Base-by-base conservation (phyloP, 1,140 invertebrate species). In the Nasonia vitripennis region DNA sequence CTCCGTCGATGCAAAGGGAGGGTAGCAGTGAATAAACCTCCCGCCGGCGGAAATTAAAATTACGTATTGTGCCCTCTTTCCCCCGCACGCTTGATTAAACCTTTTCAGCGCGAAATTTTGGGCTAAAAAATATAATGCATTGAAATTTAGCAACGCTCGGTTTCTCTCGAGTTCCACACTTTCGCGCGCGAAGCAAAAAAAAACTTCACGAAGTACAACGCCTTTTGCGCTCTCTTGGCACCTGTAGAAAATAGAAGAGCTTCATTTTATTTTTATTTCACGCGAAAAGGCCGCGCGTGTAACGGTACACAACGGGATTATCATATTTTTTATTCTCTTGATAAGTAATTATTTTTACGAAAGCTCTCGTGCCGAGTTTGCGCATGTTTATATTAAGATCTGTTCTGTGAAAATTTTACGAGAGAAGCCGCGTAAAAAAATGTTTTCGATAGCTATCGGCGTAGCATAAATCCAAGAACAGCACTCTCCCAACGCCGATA, bases 31-130 rank as follows among this genome's bases (percentile, higher is more conserved):
- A 74, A 85, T 85, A 79, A 85, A 81, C 78, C 84, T 81, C 55
- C 27, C 74, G 73, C 55, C 73, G 73, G 37, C 12, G 79, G 79
- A 73, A 82, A 81, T 86, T 81, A 71, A 86, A 86, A 81, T 86
- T 78, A 81, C 79, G 73, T 45, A 77, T 86, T 86, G 79, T 81
- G 27, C 55, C 84, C 84, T 81, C 73, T 81, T 78, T 81, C 37
- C 71, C 55, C 67, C 37, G 12, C 10, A 51, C 31, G 84, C 45
- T 86, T 86, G 84, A 86, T 86, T 86, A 86, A 86, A 81, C 79
- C 84, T 86, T 86, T 86, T 81, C 84, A 81, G 34, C 1, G n/a
- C 68, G 31, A 77, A 81, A 41, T 75, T 80, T 85, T 79, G 5
- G 17, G 34, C 12, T 34, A 23, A 85, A 81, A 85, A 81, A 34